A percentile compares a stretch with the other conserved stretches of the same genome.
phyloP scores from a whole-genome alignment of 2,113 vertebrate species.

The Mesitornis unicolor region DNA sequence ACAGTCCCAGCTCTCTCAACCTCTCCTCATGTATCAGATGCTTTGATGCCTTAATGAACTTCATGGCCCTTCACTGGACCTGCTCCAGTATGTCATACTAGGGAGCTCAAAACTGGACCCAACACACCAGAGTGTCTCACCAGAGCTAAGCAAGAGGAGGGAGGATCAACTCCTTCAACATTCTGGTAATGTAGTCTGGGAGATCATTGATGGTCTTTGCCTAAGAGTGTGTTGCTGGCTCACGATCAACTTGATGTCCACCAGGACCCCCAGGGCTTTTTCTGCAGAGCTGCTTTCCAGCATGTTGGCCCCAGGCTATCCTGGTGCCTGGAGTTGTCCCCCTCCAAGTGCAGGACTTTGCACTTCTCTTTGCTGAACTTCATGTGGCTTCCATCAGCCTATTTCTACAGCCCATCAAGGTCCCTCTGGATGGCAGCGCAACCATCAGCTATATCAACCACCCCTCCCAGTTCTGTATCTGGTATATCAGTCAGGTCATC shows the following conservation, averaged over 20 bases:
- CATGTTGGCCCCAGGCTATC: neutral
- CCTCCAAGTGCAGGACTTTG: neutral
- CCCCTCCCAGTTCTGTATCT: fast-evolving
- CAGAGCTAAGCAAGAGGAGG: neutral
- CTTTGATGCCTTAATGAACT: neutral
- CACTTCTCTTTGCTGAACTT: neutral
- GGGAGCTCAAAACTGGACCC: neutral
- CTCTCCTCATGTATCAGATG: neutral
- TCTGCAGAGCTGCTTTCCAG: neutral
- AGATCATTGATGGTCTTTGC: neutral
- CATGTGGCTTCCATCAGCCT: neutral
- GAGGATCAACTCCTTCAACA: neutral
- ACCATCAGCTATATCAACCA: neutral
- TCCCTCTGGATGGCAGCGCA: neutral
- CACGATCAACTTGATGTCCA: neutral
- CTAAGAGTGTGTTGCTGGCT: neutral
- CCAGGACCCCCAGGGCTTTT: neutral
- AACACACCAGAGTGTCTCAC: neutral
- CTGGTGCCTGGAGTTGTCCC: neutral
- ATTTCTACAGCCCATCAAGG: neutral
- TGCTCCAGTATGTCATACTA: neutral
- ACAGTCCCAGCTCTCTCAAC: neutral
- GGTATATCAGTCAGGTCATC: neutral
- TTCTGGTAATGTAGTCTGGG: neutral
- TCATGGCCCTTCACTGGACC: neutral